Percentiles rank a stretch among this genome's conserved stretches.
Conservation (phyloP, 2,113 vertebrate species). For the Poecilia latipinna region DNA sequence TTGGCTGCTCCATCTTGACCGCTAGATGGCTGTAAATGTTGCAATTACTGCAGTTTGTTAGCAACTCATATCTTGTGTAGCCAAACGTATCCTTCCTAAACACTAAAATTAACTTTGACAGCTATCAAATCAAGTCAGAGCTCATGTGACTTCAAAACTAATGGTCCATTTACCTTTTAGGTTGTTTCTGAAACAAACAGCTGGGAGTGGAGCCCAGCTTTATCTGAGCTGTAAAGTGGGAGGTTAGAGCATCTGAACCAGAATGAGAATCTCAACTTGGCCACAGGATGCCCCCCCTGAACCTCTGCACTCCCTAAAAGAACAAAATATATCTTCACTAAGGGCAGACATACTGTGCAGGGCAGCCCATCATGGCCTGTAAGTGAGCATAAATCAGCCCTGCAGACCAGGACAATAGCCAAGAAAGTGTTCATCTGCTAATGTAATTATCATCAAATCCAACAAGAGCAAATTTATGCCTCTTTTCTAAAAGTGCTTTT, state of each 20-base stretch:
- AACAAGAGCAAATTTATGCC: slow-evolving; percentile 45
- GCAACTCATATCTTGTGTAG: not conserved
- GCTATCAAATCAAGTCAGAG: slow-evolving; percentile 30
- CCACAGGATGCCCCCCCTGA: slow-evolving; percentile 33
- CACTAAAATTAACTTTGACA: slow-evolving; percentile 12
- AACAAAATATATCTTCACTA: slow-evolving; percentile 45
- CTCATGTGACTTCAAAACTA: not conserved
- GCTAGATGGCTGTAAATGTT: not conserved
- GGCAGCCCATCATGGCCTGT: slow-evolving; percentile 46
- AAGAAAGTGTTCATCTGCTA: slow-evolving; percentile 73
- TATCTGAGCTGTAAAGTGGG: slow-evolving; percentile 14
- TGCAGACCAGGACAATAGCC: slow-evolving; percentile 65
- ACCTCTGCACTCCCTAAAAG: not conserved
- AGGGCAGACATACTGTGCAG: slow-evolving; percentile 43
- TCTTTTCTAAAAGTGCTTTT: slow-evolving; percentile 25
- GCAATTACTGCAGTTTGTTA: not conserved
- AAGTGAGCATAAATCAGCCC: slow-evolving; percentile 43
- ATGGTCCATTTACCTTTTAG: slow-evolving; percentile 40
- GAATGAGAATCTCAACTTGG: slow-evolving; percentile 68
- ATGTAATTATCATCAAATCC: slow-evolving; percentile 70
- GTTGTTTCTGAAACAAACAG: slow-evolving; percentile 40
- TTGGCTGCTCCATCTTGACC: not conserved
- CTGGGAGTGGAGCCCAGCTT: slow-evolving; percentile 6
- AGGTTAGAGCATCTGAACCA: slow-evolving; percentile 63
- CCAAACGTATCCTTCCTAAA: not conserved